These are phyloP conservation scores for Steromphala cineraria DNA, from an alignment of 2,888 invertebrate genomes.

Conservation along the genomic window DNA sequence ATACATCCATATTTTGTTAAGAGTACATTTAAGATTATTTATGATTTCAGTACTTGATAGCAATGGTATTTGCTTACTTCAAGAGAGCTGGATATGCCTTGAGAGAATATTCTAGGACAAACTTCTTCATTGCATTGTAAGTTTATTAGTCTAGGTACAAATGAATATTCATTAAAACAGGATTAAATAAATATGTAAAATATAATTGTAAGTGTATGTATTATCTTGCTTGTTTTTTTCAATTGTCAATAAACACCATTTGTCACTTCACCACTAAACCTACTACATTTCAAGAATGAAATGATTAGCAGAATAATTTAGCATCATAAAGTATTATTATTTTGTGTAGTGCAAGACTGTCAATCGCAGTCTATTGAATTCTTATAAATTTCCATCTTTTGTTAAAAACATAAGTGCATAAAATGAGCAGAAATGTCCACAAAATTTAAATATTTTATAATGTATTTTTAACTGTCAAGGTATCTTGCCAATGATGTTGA, in stretches of 20 bases:
- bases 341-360: background rate
- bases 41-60: conserved; percentile 77
- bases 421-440: no score
- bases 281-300: no score
- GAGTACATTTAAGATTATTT: background rate
- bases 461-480: conserved; percentile 35
- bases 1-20: background rate
- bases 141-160: conserved; percentile 47
- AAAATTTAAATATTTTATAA: background rate
- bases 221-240: no score
- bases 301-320: no score
- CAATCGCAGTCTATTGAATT: background rate
- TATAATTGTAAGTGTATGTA: no score
- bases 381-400: background rate
- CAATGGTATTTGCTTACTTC: conserved; percentile 80
- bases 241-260: no score
- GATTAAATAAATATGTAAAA: no score
- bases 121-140: conserved; percentile 80
- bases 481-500: conserved; percentile 79
- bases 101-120: conserved; percentile 77
- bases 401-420: no score
- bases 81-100: conserved; percentile 77
- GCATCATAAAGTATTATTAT: no score
- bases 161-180: no score
- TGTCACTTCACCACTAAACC: no score